Evolutionary conservation across 1,140 invertebrate genomes (phyloP), one percentile per base, ranked within the genome.

Genomic region (Pseudomyrmex cubaensis): DNA sequence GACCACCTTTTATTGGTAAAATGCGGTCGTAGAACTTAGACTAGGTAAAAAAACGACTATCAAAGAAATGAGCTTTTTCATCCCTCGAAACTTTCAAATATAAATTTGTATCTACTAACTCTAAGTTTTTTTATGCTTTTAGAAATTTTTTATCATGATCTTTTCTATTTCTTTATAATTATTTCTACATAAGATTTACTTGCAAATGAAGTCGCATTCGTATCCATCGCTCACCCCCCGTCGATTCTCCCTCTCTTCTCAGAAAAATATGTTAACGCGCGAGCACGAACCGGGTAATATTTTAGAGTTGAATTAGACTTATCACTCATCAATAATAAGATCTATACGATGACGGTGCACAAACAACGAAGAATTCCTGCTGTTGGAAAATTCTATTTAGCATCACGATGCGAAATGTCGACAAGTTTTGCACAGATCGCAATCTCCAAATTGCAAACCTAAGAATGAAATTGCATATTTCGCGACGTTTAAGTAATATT

Each of bases 1-100:
- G 44, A n/a, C 35, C 35, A 77, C 66, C 69, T 74, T 85, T 80
- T 82, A 85, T 22, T 22, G 17, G 25, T 15, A 59, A 66, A 67
- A 22, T 48, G 13, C 7, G 80, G 2, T 52, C 56, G 63, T 15
- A 20, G n/a, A 25, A 61, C 52, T 15, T 35, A 7, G 50, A 52
- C 12, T 10, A 13, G 50, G 3, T 0, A 52, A 52, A 52, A 52
- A 52, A 52, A 52, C 7, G 50, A 13, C 9, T 13, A 8, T 52
- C 1, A 52, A 10, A 52, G 35, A 10, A 12, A 52, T 52, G 50
- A 52, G 3, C 3, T 52, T 52, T 7, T 52, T 52, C 50, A 52
- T 52, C 12, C 1, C 50, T 52, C 13, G 7, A 52, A 13, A 12
- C 13, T 52, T 52, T 52, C 50, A 52, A 52, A 12, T 52, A 12